Percentiles rank a stretch among this genome's conserved stretches.
These are phyloP conservation scores for Drosophila miranda DNA, from an alignment of 1,140 invertebrate genomes.

Conservation along the genomic window DNA sequence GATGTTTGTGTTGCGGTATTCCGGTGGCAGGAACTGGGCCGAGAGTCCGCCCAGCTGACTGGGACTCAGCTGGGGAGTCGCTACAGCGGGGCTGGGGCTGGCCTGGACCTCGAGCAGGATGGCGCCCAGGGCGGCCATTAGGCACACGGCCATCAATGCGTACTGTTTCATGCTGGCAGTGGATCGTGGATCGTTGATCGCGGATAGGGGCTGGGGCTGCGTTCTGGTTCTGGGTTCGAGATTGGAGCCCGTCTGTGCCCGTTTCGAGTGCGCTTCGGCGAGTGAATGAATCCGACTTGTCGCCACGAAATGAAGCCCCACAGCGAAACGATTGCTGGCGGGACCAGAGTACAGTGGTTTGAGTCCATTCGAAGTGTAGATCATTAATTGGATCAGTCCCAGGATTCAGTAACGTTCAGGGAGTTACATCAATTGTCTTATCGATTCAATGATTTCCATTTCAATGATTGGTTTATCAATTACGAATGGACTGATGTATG, in stretches of 20 bases:
- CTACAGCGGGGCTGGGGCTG: slow-evolving; percentile 25
- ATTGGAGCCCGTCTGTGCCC: slow-evolving; percentile 16
- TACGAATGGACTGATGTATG: too few relatives aligned
- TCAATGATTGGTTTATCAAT: too few relatives aligned
- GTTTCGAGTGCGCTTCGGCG: slow-evolving; percentile 17
- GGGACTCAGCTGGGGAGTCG: slow-evolving; percentile 15
- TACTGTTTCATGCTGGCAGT: slow-evolving; percentile 58
- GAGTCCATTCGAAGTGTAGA: not conserved
- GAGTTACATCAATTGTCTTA: too few relatives aligned
- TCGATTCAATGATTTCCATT: too few relatives aligned
- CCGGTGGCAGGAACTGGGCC: slow-evolving; percentile 58
- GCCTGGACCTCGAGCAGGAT: slow-evolving; percentile 59
- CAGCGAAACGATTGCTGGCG: not conserved
- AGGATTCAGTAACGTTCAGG: too few relatives aligned
- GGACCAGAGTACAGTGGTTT: slow-evolving; percentile 14
- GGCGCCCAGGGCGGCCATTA: slow-evolving; percentile 51
- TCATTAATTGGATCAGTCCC: not conserved
- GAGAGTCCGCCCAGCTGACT: slow-evolving; percentile 56
- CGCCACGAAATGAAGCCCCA: slow-evolving; percentile 5
- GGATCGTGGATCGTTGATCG: not conserved
- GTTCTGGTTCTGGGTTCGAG: slow-evolving; percentile 1
- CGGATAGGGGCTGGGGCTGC: not conserved
- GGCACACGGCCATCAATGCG: slow-evolving; percentile 51
- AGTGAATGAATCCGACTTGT: slow-evolving; percentile 30
- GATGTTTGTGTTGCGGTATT: slow-evolving; percentile 68